Evolutionary conservation across 2,113 vertebrate species (phyloP).

Genomic region (Planiliza haematocheilus): DNA sequence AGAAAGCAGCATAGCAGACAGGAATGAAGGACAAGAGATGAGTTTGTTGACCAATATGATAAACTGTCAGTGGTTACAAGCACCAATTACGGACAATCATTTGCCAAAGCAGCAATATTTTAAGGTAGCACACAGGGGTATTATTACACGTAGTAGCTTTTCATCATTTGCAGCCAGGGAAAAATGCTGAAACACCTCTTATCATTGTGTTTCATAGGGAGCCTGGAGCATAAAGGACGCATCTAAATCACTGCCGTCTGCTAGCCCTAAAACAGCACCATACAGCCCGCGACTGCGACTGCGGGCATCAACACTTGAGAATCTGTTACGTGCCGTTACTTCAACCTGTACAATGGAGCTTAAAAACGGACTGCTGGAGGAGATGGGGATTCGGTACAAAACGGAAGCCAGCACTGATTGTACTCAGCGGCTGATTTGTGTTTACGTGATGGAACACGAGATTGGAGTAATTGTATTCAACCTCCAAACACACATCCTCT

Average conservation of each 20-base stretch:
- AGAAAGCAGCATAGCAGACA: conserved; percentile 29
- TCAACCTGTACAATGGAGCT: background rate
- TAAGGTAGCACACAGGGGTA: conserved; percentile 25
- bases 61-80: conserved; percentile 30
- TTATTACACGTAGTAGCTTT: conserved; percentile 28
- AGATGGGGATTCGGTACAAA: background rate
- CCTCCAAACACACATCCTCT: conserved; percentile 28
- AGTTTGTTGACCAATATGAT: conserved; percentile 32
- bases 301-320: background rate
- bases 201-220: conserved; percentile 19
- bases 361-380: background rate
- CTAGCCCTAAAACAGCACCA: conserved; percentile 12
- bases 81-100: conserved; percentile 23
- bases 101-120: conserved; percentile 27
- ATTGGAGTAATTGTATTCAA: conserved; percentile 16
- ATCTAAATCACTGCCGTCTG: conserved; percentile 15
- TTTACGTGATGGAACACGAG: conserved; percentile 10
- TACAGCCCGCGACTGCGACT: background rate
- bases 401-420: background rate
- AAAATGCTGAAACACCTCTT: conserved; percentile 22
- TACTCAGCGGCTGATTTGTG: background rate
- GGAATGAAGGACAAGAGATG: conserved; percentile 19
- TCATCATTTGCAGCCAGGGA: conserved; percentile 25
- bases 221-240: conserved; percentile 5
- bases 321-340: conserved; percentile 9